Evolutionary conservation across 1,140 invertebrate genomes (phyloP), one percentile per base, ranked within the genome.

Genomic region (Diprion similis): DNA sequence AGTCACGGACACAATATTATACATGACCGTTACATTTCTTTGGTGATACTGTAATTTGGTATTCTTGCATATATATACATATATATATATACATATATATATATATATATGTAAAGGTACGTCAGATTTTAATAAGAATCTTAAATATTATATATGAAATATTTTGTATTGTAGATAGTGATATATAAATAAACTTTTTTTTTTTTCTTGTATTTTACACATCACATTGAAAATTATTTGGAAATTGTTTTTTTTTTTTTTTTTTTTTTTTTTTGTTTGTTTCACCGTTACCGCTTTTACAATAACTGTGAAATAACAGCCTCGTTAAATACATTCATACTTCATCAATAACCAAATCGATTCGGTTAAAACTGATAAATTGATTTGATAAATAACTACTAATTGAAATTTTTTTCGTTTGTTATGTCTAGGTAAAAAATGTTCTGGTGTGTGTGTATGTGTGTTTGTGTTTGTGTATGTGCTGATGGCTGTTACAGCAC

Each of bases 31-130:
- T 75, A 72, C 71, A 24, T 64, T 64, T 86, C 84, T 86, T 87
- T 87, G 84, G 84, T 85, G 84, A 86, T 78, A 78, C 77, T 67
- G 78, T 81, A 82, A 75, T 85, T 85, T 85, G 81, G 83, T 84
- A 84, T 80, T 85, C 82, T 85, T 84, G 82, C 81, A 84, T 80
- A 76, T 70, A 70, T 46, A 68, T 73, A 65, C n/a, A n/a, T n/a
- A n/a, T n/a, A n/a, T n/a, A n/a, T n/a, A n/a, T n/a, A n/a, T n/a
- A n/a, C n/a, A n/a, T n/a, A n/a, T n/a, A n/a, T n/a, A 70, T 45
- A 17, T 77, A 59, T 51, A 75, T 71, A 80, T 59, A 48, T 72
- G 76, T 64, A 74, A 78, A 72, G 70, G 75, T 68, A 76, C 70
- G n/a, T 59, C 51, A 15, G 71, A 77, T 74, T 59, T 75, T 18